Evolutionary conservation across 2,888 invertebrate genomes (phyloP).

Genomic region (Helleia helle): DNA sequence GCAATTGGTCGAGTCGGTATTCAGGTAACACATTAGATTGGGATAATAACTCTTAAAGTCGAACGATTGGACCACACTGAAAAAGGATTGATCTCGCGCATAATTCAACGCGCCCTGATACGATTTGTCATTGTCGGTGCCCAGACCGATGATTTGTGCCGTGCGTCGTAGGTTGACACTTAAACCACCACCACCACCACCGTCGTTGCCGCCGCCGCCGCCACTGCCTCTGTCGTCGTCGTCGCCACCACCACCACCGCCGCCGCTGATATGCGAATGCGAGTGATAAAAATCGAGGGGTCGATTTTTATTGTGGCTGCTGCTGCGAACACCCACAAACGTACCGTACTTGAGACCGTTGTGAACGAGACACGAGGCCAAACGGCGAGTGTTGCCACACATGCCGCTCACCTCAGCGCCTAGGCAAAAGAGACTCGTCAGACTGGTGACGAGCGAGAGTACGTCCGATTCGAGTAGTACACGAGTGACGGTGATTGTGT

Average conservation of each 20-base stretch:
- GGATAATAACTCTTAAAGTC: no score
- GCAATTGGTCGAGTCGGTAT: not conserved
- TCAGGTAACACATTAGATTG: no score
- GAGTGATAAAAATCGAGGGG: not conserved
- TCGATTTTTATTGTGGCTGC: not conserved
- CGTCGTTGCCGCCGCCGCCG: not conserved
- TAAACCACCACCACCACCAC: no score
- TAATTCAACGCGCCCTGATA: slow-evolving; percentile 6
- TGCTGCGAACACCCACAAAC: slow-evolving; percentile 1
- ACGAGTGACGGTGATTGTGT: slow-evolving; percentile 7
- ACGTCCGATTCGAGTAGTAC: slow-evolving; percentile 6
- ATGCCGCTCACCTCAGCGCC: slow-evolving; percentile 6
- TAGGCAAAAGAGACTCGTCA: slow-evolving; percentile 1
- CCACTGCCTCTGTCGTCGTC: not conserved
- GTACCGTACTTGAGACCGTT: slow-evolving; percentile 1
- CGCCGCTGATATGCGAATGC: no score
- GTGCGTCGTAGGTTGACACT: slow-evolving; percentile 1
- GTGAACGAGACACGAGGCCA: slow-evolving; percentile 4
- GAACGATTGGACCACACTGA: slow-evolving; percentile 5
- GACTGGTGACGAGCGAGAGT: not conserved
- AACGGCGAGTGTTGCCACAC: slow-evolving; percentile 4
- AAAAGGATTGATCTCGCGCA: slow-evolving; percentile 1
- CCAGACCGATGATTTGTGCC: slow-evolving; percentile 6
- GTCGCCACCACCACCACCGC: no score
- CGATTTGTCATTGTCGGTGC: slow-evolving; percentile 3